Evolutionary conservation across 2,888 invertebrate genomes (phyloP).

Genomic region (Linhomoeus sp.): DNA sequence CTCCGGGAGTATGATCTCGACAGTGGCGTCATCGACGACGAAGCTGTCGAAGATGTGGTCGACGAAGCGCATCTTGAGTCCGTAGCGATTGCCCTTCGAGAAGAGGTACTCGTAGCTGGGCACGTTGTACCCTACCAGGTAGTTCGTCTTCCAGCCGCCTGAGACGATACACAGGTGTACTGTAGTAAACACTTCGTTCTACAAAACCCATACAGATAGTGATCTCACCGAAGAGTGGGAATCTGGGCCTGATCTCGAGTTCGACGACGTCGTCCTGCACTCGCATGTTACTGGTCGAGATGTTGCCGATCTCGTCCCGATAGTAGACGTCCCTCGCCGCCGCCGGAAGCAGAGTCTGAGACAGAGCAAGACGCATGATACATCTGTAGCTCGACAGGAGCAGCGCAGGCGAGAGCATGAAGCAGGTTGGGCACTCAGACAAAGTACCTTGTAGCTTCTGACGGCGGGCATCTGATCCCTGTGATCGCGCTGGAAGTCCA

Average conservation of each 20-base stretch:
- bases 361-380: not conserved
- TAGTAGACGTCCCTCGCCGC: constrained; percentile 90
- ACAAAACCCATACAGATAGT: too few species aligned
- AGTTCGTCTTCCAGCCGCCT: constrained; percentile 84
- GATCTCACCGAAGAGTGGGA: constrained; percentile 65
- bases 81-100: constrained; percentile 46
- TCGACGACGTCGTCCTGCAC: constrained; percentile 76
- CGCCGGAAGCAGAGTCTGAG: constrained; percentile 44
- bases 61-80: constrained; percentile 73
- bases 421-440: not conserved
- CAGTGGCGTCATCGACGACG: constrained; percentile 65
- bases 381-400: too few species aligned
- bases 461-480: constrained; percentile 66
- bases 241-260: constrained; percentile 50
- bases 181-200: too few species aligned
- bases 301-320: constrained; percentile 88
- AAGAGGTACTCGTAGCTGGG: constrained; percentile 89
- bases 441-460: constrained; percentile 57
- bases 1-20: constrained; percentile 81
- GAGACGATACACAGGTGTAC: too few species aligned
- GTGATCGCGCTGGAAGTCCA: constrained; percentile 84
- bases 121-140: constrained; percentile 85
- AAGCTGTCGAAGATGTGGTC: constrained; percentile 94
- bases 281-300: constrained; percentile 83
- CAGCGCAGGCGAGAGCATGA: too few species aligned